phyloP scores from a whole-genome alignment of 2,113 vertebrate species.

The Carassius gibelio region DNA sequence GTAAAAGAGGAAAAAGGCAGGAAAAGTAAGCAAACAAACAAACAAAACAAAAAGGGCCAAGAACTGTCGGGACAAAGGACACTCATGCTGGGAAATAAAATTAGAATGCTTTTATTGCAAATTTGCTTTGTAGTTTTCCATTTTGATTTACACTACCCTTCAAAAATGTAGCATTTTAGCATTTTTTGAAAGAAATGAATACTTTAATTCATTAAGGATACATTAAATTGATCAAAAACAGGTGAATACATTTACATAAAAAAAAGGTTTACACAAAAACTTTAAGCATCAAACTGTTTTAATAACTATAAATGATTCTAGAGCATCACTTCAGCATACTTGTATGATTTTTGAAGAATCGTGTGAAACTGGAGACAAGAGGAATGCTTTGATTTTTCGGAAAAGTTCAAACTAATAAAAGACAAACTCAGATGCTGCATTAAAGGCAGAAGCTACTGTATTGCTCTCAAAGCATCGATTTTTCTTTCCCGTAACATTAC shows the following conservation, averaged over 20 bases:
- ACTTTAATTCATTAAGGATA: not conserved
- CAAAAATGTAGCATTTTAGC: too few relatives aligned
- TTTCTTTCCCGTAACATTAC: not conserved
- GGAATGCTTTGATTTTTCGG: not conserved
- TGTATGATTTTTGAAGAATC: not conserved
- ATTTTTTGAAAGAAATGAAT: not conserved
- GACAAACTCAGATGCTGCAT: not conserved
- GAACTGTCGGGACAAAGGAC: not conserved
- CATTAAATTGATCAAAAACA: not conserved
- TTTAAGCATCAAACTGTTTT: too few relatives aligned
- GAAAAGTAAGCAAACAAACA: not conserved
- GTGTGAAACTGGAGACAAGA: not conserved
- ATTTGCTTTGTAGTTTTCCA: not conserved
- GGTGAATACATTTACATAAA: not conserved
- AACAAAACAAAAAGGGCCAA: not conserved
- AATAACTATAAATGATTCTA: too few relatives aligned
- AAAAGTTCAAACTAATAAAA: not conserved
- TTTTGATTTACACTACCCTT: not conserved
- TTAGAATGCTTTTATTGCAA: not conserved
- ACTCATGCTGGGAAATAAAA: not conserved
- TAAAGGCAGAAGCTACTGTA: not conserved
- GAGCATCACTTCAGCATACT: not conserved
- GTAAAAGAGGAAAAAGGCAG: conserved; percentile 46
- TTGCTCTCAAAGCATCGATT: not conserved
- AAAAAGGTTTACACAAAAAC: too few relatives aligned